Base-by-base conservation (phyloP, 1,140 invertebrate genomes). In the Pseudoatta argentina region DNA sequence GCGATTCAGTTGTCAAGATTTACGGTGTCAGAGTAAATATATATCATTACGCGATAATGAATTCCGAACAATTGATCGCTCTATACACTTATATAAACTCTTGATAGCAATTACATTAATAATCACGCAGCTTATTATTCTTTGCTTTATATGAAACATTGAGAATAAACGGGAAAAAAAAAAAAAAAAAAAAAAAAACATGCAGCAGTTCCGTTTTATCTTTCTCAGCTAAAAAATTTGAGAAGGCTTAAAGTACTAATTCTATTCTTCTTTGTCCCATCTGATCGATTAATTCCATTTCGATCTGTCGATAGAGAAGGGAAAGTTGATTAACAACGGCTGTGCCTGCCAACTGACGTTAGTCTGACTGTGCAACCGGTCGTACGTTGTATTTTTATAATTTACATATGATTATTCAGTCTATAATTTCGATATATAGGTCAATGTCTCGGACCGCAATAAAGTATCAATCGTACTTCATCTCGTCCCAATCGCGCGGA, bases 391-490 rank as follows among this genome's bases (percentile, higher is more conserved):
- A 75, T 63, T 83, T 83, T 83, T 83, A 75, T 64, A 83, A 83
- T 83, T 69, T 73, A 83, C 79, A 75, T 75, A 72, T 64, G 79
- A 82, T 73, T 82, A 75, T 63, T 83, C 79, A 75, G 69, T 83
- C 69, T 83, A 83, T 83, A 83, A 83, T 83, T 75, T 83, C 79
- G 69, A 73, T 83, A 83, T 83, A 83, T 83, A 12, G 79, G 79
- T 75, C 79, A 83, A 75, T 83, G 55, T 75, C 79, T 83, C 27
- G 55, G 69, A 44, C 24, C 55, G 79, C 57, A 61, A 83, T 83
- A 83, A 83, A 75, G 79, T 83, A 83, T 83, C 79, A 75, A 83
- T 83, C 79, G 79, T 83, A 83, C 79, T 63, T 83, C 69, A 83
- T 75, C 79, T 75, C 39, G 39, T 34, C 27, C 34, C 66, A 48